Evolutionary conservation across 2,113 vertebrate genomes (phyloP), one percentile per base, ranked within the genome.

Genomic region (Oryzias curvinotus): DNA sequence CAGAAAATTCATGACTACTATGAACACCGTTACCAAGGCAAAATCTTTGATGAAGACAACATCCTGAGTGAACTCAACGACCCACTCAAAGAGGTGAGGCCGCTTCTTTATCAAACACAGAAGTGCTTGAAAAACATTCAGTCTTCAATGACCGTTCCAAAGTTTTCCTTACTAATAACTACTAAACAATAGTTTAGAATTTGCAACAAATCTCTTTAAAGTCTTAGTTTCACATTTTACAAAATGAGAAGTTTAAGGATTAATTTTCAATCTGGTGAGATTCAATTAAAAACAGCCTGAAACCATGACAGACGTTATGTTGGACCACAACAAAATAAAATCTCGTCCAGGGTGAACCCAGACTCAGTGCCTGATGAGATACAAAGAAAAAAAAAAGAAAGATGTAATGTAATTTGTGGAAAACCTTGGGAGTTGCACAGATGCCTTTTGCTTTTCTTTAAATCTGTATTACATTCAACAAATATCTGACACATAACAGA

Each of bases 1-100:
- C 97, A 99, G 90, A 98, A 98, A 87, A 99, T 99, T 71, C 97
- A 99, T 7, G 97, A 99, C 87, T 99, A 99, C 75, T 99, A 99
- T 30, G 97, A 99, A 55, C 97, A 99, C 65, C 94, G 97, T 73
- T 99, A 99, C 86, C 97, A 99, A 89, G 97, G 97, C 78, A 99
- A 99, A 80, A 99, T 99, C 83, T 99, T 99, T 14, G 97, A 99
- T 18, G 97, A 99, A 77, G 97, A 99, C 75, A 99, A 96, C 77
- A 99, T 99, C 90, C 90, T 99, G 59, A 98, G 88, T 75, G 97
- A 99, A 80, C 96, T 99, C 68, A 99, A 98, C 52, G 97, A 99
- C 82, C 97, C 97, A 6, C 94, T 99, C 47, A 94, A 98, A 76
- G 96, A 99, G 95, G 97, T 99, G 90, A 94, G 92, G 59, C 56